Base-by-base conservation (phyloP, 2,888 invertebrate genomes). In the Orchesellides sinensis region DNA sequence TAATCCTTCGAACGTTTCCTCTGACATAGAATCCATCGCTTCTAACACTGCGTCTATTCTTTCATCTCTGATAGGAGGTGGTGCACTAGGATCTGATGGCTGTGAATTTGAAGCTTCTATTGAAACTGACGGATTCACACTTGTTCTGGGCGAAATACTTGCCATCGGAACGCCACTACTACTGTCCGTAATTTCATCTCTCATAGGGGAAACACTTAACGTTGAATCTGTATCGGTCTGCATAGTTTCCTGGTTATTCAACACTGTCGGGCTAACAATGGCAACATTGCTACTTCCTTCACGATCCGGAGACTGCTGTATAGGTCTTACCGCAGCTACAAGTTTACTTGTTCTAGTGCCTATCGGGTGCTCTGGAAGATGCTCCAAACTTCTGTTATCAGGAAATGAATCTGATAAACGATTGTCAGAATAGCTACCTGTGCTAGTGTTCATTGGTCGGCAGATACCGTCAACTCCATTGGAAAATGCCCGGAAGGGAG, bases 1-100 rank as follows among this genome's bases (percentile, higher is more conserved):
- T 54, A 95, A 89, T 40, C 85, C 72, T 49, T 88, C 88, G 69
- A 88, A 88, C 10, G 78, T 77, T 47, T 87, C 88, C 40, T 86
- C 88, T 25, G 87, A 82, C 85, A 87, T 85, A 6, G 85, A 78
- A 25, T 87, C 87, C 73, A 86, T 83, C 8, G 85, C 86, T 72
- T 88, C 84, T 21, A 87, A 19, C 80, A 88, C 84, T 1, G 84
- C 77, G 59, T 87, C 87, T 77, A 74, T 40, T 63, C 82, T 27
- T 59, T 74, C 75, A 25, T 82, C 82, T 10, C 82, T 47, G 10
- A 69, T 61, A 27, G 74, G 81, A 25, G 81, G 47, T 19, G 80
- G 74, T 2, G 21, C 56, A 69, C 29, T 69, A 17, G 40, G 12
- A 19, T 54, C 59, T 29, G 52, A 17, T 6, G 32, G 61, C 0